Base-by-base conservation (phyloP, 2,113 vertebrate species). In the Propithecus coquereli region DNA sequence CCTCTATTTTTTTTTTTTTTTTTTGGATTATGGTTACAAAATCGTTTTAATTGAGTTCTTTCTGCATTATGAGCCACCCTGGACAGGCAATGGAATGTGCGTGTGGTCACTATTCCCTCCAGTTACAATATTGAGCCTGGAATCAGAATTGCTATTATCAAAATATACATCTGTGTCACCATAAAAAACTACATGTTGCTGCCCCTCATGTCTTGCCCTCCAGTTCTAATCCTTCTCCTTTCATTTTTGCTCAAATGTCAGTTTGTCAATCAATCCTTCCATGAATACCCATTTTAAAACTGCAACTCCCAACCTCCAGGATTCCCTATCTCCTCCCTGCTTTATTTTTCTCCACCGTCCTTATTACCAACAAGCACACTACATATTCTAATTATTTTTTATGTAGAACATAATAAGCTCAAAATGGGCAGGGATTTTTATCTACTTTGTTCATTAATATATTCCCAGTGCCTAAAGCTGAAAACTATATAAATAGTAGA, bases 151-250 rank as follows among this genome's bases (percentile, higher is more conserved):
- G 98, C 98, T 97, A 98, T 96, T 98, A 99, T 98, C 99, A 99
- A 99, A 99, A 99, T 99, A 99, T 99, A 99, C 98, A 99, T 43
- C 40, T 99, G 47, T 47, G 84, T 98, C 98, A 93, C 98, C 98
- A 91, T 99, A 98, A 98, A 98, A 98, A 98, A 97, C 90, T 88
- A 95, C 91, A 94, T 94, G 97, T 97, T 97, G 97, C 98, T 97
- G 97, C 97, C 98, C 97, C 98, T 97, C 98, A 91, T 74, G 97
- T 98, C 98, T 98, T 95, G 98, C 96, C 40, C 65, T 92, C 47
- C 25, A 92, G 32, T 40, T 63, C 59, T 45, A 52, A 80, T 68
- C 57, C 18, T 66, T n/a, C n/a, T 68, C 12, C n/a, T 87, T 45
- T 43, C 30, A 27, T 81, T 57, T 95, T 57, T 65, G 71, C 37